These are phyloP conservation scores for Neoaliturus tenellus DNA, from an alignment of 2,888 invertebrate species.

Conservation along the genomic window DNA sequence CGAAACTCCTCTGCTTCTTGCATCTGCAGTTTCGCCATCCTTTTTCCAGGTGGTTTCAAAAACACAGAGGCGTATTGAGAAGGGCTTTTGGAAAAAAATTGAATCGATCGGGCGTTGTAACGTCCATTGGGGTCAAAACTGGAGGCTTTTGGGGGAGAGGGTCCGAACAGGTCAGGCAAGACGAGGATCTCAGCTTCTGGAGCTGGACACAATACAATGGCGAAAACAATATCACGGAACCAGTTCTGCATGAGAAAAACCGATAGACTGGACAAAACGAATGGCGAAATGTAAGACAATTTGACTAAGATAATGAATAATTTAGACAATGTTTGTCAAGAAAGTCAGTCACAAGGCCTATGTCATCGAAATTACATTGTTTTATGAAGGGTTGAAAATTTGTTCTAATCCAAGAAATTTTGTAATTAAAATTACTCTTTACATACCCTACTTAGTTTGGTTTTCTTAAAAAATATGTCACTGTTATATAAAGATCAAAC, in stretches of 20 bases:
- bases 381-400: too few relatives aligned
- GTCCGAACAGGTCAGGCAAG: slow-evolving; percentile 5
- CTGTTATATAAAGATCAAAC: too few relatives aligned
- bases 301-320: too few relatives aligned
- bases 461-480: too few relatives aligned
- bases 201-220: background rate
- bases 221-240: background rate
- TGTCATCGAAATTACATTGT: too few relatives aligned
- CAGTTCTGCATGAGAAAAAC: slow-evolving; percentile 9
- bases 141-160: background rate
- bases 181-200: background rate
- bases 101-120: background rate
- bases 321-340: too few relatives aligned
- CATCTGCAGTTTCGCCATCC: background rate
- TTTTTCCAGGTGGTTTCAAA: slow-evolving; percentile 22
- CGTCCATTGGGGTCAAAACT: slow-evolving; percentile 22
- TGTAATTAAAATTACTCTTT: too few relatives aligned
- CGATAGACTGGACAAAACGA: background rate
- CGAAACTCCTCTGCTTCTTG: too few relatives aligned
- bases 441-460: too few relatives aligned
- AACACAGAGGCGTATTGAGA: slow-evolving; percentile 16
- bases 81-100: slow-evolving; percentile 10
- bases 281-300: background rate
- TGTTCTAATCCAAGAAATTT: too few relatives aligned
- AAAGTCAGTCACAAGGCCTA: too few relatives aligned